Percentiles rank a stretch among this genome's conserved stretches.
phyloP scores from a whole-genome alignment of 1,140 invertebrate species.

The Drosophila prosaltans region DNA sequence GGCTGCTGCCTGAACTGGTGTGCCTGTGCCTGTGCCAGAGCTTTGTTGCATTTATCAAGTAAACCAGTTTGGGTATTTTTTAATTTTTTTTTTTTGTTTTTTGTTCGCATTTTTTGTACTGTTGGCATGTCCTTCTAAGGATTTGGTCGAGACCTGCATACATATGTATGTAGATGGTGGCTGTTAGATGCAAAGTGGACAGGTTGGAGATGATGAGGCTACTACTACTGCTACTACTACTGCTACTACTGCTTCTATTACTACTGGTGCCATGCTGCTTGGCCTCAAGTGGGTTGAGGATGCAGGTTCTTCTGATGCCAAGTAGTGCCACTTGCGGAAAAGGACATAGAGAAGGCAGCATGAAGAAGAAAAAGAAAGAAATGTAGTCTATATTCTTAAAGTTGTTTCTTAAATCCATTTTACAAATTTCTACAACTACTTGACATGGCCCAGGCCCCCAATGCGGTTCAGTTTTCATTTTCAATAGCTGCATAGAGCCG shows the following conservation, averaged over 20 bases:
- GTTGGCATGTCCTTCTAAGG: not conserved
- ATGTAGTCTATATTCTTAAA: conserved; percentile 34
- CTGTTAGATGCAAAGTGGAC: conserved; percentile 5
- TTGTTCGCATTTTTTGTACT: not conserved
- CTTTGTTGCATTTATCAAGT: conserved; percentile 52
- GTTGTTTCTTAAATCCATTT: conserved; percentile 38
- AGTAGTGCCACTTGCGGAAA: conserved; percentile 2
- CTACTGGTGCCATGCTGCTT: not conserved
- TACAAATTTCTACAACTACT: conserved; percentile 35
- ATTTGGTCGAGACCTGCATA: conserved; percentile 5
- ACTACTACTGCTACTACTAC: no score
- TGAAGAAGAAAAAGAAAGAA: not conserved
- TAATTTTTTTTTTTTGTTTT: not conserved
- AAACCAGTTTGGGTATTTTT: conserved; percentile 33
- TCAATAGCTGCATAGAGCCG: conserved; percentile 14
- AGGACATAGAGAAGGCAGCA: conserved; percentile 3
- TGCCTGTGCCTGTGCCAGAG: not conserved
- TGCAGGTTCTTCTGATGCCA: conserved; percentile 8
- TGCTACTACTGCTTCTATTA: no score
- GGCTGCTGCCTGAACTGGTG: conserved; percentile 10
- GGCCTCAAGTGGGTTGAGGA: conserved; percentile 5
- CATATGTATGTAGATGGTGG: not conserved
- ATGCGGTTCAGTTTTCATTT: conserved; percentile 40
- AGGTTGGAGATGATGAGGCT: not conserved
- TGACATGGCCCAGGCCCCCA: conserved; percentile 34